Conservation (phyloP, 64 coral and sea anemone genomes). For the Anthopleura sola region DNA sequence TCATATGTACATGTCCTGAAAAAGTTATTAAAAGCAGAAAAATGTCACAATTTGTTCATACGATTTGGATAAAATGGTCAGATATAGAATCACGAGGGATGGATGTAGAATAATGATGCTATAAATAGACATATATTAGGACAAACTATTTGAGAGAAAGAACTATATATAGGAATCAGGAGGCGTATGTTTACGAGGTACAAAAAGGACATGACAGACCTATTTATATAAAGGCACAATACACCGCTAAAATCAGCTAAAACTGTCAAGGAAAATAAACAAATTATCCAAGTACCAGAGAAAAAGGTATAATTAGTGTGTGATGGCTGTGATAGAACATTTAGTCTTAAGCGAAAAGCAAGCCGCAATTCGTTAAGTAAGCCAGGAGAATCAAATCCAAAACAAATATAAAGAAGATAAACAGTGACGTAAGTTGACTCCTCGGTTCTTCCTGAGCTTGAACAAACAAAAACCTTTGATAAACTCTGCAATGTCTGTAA, state of each 20-base stretch:
- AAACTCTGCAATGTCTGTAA: background rate
- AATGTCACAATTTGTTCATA: background rate
- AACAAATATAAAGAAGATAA: background rate
- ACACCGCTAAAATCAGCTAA: background rate
- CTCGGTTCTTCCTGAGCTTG: background rate
- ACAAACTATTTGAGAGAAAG: too few species aligned
- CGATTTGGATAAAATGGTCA: background rate
- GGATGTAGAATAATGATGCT: background rate
- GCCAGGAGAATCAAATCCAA: background rate
- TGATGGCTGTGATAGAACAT: background rate
- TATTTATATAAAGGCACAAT: background rate
- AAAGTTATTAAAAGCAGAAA: background rate
- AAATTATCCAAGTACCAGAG: background rate
- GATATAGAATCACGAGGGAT: background rate
- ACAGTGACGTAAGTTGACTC: background rate
- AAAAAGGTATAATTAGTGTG: background rate
- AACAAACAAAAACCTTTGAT: background rate
- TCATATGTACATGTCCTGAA: background rate
- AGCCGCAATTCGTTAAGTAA: background rate
- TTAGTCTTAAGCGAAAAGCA: background rate
- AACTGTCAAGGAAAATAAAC: background rate
- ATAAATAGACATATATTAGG: too few species aligned
- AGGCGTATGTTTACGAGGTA: background rate
- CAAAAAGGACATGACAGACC: background rate
- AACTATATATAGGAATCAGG: background rate